Percentiles rank a stretch among this genome's conserved stretches.
Evolutionary conservation across 2,888 invertebrate genomes (phyloP).

Genomic region (Leptura quadrifasciata): DNA sequence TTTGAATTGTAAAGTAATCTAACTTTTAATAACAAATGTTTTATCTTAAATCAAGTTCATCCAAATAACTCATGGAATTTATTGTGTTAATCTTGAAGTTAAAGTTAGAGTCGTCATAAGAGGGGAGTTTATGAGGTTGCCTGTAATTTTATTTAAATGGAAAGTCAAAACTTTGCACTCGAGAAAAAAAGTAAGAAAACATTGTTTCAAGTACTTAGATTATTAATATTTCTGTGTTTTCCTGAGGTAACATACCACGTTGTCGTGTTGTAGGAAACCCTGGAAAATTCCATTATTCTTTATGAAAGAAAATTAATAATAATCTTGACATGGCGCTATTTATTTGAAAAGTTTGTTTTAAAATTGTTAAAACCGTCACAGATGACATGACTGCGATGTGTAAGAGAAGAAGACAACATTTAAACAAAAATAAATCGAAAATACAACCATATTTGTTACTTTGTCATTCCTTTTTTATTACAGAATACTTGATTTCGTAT

Average conservation of each 20-base stretch:
- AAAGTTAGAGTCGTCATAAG: neutral
- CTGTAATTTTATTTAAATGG: constrained; percentile 4
- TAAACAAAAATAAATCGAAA: too few species aligned
- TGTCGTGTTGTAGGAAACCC: neutral
- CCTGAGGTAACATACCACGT: neutral
- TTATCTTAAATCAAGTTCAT: constrained; percentile 16
- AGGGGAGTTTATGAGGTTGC: neutral
- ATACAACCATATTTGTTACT: too few species aligned
- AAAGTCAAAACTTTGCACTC: neutral
- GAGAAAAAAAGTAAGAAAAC: neutral
- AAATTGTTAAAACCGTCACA: neutral
- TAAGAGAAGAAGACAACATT: too few species aligned
- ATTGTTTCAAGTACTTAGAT: neutral
- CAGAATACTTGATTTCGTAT: too few species aligned
- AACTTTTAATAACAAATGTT: constrained; percentile 25
- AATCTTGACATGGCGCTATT: neutral
- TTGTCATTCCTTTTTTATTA: too few species aligned
- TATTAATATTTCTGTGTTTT: constrained; percentile 11
- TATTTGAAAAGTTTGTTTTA: neutral
- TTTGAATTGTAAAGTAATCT: constrained; percentile 18
- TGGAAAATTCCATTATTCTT: constrained; percentile 19
- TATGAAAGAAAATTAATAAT: constrained; percentile 12
- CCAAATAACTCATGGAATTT: constrained; percentile 16
- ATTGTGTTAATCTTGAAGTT: constrained; percentile 2
- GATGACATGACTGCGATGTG: neutral